Base-by-base conservation (phyloP, 37 sponge, comb jelly and placozoan genomes). In the Bolinopsis microptera region DNA sequence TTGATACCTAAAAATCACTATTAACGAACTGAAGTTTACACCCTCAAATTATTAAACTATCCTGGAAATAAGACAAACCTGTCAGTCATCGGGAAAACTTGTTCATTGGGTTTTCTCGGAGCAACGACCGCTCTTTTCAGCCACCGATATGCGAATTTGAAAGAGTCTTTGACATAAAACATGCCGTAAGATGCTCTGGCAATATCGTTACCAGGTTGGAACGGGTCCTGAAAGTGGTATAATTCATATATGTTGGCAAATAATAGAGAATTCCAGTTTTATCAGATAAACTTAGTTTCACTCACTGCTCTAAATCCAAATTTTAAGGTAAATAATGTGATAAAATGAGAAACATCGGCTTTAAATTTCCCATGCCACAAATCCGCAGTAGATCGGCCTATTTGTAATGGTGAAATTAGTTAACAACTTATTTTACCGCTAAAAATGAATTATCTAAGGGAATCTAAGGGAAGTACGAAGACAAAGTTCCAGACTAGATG, bases 161-260 rank as follows among this genome's bases (percentile, higher is more conserved):
- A 80, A 22, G 82, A 24, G 1, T 80, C 82, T 30, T 80, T 80
- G 32, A 80, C 82, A 22, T 30, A 30, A 33, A 34, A 80, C 82
- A 80, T 80, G 30, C 82, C 22, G 22, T 80, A 80, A 8, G 82
- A 80, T 33, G 82, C 82, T 13, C 82, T 32, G 37, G 82, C 82
- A 32, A 80, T 80, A 34, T 80, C 82, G 38, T 80, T 80, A 33
- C 82, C 82, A 34, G 82, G 82, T 37, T 80, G 82, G 82, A 80
- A 80, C 38, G 82, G 82, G 82, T 80, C 82, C 82, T 80, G 82
- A 35, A 80, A 35, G 37, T 32, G 35, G 2, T 21, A 30, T 23
- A 48, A 48, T 48, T 48, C 61, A 48, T 48, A n/a, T n/a, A n/a
- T n/a, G n/a, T 67, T 22, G 13, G 68, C 21, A 21, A 67, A 21